phyloP scores from a whole-genome alignment of 2,888 invertebrate genomes.

The Tigriopus californicus region DNA sequence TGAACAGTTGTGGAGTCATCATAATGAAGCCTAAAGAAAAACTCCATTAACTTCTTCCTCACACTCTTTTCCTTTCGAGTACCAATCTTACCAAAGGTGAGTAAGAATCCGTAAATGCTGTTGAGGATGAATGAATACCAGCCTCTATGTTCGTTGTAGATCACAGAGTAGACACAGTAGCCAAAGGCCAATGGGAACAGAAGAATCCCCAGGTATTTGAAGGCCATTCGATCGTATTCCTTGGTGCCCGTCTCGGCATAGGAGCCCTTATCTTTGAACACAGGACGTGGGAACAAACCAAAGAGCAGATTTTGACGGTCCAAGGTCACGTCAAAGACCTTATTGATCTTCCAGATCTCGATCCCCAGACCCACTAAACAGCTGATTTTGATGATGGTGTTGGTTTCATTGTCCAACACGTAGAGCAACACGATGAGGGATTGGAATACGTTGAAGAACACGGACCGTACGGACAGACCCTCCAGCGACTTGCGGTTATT shows the following conservation, averaged over 20 bases:
- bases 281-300: conserved; percentile 57
- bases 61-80: too few relatives aligned
- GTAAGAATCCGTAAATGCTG: conserved; percentile 89
- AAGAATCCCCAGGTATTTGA: conserved; percentile 51
- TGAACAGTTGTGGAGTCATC: conserved; percentile 99
- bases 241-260: conserved; percentile 86
- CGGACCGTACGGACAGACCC: conserved; percentile 89
- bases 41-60: too few relatives aligned
- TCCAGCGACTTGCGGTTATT: conserved; percentile 89
- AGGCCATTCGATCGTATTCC: conserved; percentile 83
- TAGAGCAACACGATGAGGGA: conserved; percentile 84
- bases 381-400: conserved; percentile 68
- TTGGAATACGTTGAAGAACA: conserved; percentile 96
- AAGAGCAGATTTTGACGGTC: conserved; percentile 51
- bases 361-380: conserved; percentile 86
- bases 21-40: conserved; percentile 67
- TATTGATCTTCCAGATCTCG: conserved; percentile 98
- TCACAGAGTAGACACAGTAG: conserved; percentile 83
- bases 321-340: conserved; percentile 62
- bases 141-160: conserved; percentile 81
- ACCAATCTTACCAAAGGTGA: conserved; percentile 61
- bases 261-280: conserved; percentile 81
- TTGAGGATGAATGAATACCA: conserved; percentile 96
- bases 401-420: conserved; percentile 95
- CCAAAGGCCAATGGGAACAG: conserved; percentile 79